Evolutionary conservation across 2,888 invertebrate species (phyloP).

Genomic region (Perdita meconis): DNA sequence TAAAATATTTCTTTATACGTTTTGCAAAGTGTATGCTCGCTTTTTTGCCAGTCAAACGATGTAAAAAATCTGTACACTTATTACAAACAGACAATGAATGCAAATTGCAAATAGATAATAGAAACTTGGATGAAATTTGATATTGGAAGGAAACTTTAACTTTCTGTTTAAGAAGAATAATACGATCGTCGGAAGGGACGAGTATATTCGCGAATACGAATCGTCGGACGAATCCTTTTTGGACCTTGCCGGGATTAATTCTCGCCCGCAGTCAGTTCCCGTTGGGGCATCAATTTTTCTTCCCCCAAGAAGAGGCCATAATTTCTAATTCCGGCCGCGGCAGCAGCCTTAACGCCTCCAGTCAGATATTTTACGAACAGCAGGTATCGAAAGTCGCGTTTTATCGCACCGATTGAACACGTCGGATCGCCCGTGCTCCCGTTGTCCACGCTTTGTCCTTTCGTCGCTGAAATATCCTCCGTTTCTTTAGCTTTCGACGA

Average conservation of each 20-base stretch:
- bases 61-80: not conserved
- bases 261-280: not conserved
- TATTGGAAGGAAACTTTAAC: conserved; percentile 2
- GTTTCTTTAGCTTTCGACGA: not conserved
- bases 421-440: not conserved
- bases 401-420: conserved; percentile 25
- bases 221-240: not conserved
- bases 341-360: not conserved
- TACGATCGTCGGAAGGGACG: not conserved
- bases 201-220: conserved; percentile 8
- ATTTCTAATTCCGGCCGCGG: not conserved
- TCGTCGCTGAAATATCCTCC: not conserved
- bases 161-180: not conserved
- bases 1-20: too few species aligned
- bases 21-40: not conserved
- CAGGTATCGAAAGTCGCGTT: not conserved
- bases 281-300: conserved; percentile 19
- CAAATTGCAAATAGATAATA: too few species aligned
- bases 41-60: not conserved
- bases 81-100: too few species aligned
- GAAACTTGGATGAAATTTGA: too few species aligned
- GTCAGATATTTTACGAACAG: conserved; percentile 2
- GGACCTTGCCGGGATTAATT: conserved; percentile 26
- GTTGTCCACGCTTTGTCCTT: not conserved
- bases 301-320: conserved; percentile 4